Evolutionary conservation across 2,113 vertebrate genomes (phyloP), one percentile per base, ranked within the genome.

Genomic region (Rhinolophus sinicus): DNA sequence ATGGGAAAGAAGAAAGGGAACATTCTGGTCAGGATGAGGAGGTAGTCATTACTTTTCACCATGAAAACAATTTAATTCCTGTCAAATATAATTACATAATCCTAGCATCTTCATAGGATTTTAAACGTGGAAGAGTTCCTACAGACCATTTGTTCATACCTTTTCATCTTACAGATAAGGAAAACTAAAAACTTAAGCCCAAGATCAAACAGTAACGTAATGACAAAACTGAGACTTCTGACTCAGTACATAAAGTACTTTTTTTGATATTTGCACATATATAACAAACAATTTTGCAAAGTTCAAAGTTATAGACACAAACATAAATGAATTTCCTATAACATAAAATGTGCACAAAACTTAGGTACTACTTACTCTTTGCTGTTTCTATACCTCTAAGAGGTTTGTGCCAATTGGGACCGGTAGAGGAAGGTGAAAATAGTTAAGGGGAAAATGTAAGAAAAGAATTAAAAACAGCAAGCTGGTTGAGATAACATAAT

Each of bases 71-170:
- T 26, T 56, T 70, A 65, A 95, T 80, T 90, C 54, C 77, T 96
- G 69, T 47, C 87, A 96, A 94, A 89, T 80, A 65, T 33, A 89
- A 94, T 94, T 93, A 97, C 69, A 80, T 62, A 97, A 94, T 88
- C 67, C 33, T 78, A 88, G 50, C 56, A 94, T 89, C 83, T 88
- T 93, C 73, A 91, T 4, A 90, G 82, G 94, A 85, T 94, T 93
- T 92, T 88, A 69, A 94, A 98, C 88, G 72, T 47, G 24, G 58
- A 85, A 93, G 50, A 92, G 38, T 78, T 67, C 47, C 94, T 64
- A 87, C 12, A 87, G 88, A 93, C 76, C 88, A 96, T 94, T 85
- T 96, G 95, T 80, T 72, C 33, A n/a, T 89, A 96, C 21, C 72
- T 21, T 95, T 78, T 86, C 69, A 69, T 85, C 60, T 97, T 73